Conservation (phyloP, 1,140 invertebrate genomes). For the Drosophila quadrilineata region DNA sequence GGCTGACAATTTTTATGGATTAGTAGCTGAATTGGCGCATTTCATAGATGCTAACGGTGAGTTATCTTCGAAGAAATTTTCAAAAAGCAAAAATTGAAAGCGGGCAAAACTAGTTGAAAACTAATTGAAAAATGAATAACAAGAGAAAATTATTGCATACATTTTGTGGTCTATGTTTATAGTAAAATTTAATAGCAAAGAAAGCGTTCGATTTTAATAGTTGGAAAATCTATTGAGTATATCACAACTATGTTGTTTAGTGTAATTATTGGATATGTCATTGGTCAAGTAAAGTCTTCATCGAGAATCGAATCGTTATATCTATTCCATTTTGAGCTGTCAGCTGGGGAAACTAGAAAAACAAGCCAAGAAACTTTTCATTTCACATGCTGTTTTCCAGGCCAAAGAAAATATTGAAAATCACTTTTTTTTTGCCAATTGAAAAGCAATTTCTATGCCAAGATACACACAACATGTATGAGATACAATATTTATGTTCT, state of each 20-base stretch:
- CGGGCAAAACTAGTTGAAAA: conserved; percentile 23
- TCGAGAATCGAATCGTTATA: conserved; percentile 32
- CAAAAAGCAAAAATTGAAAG: not conserved
- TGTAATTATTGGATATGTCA: no score
- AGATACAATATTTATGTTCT: no score
- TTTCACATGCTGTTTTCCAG: not conserved
- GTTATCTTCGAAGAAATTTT: conserved; percentile 1
- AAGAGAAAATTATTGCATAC: conserved; percentile 4
- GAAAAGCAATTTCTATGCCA: conserved; percentile 53
- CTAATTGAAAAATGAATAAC: not conserved
- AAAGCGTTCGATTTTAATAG: not conserved
- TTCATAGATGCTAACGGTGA: conserved; percentile 67
- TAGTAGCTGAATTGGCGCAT: conserved; percentile 63
- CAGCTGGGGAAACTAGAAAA: conserved; percentile 15
- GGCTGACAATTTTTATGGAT: conserved; percentile 66
- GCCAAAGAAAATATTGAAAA: conserved; percentile 7
- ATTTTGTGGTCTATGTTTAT: conserved; percentile 44
- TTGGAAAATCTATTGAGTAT: no score
- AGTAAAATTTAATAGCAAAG: not conserved
- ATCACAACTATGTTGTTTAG: no score
- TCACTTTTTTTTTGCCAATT: conserved; percentile 31
- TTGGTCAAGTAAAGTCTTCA: conserved; percentile 7
- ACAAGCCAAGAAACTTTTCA: conserved; percentile 25
- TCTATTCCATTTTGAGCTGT: conserved; percentile 40
- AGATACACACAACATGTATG: conserved; percentile 49